Conservation (phyloP, 2,888 invertebrate genomes). For the Drosophila leonis region DNA sequence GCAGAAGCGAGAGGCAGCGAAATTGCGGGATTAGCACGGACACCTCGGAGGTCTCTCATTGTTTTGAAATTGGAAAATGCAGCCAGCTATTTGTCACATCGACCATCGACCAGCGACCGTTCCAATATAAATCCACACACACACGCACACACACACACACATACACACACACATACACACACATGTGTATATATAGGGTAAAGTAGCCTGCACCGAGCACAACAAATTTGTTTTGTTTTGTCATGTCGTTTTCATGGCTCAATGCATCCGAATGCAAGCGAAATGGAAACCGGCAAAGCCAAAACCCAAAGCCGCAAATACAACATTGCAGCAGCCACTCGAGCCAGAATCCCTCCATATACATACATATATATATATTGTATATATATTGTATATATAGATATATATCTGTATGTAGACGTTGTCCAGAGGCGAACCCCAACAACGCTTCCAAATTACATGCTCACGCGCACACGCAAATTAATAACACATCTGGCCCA, state of each 20-base stretch:
- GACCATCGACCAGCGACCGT: constrained; percentile 3
- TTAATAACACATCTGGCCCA: constrained; percentile 84
- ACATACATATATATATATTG: background rate
- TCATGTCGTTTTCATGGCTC: constrained; percentile 82
- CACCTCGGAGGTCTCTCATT: constrained; percentile 64
- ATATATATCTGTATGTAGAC: background rate
- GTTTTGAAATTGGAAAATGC: constrained; percentile 64
- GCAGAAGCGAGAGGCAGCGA: constrained; percentile 21
- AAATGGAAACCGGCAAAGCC: constrained; percentile 65
- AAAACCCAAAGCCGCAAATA: constrained; percentile 43
- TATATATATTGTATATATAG: background rate
- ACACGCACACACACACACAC: constrained; percentile 7
- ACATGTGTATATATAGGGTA: constrained; percentile 2
- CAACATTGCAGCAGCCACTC: constrained; percentile 45
- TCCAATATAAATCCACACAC: constrained; percentile 10
- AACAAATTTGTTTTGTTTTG: constrained; percentile 77
- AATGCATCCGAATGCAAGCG: constrained; percentile 65
- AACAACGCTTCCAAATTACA: constrained; percentile 76
- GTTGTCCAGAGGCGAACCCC: constrained; percentile 10
- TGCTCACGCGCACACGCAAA: constrained; percentile 84
- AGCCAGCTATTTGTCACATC: constrained; percentile 69
- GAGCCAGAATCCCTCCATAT: constrained; percentile 27
- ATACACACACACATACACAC: background rate
- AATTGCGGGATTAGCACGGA: constrained; percentile 79
- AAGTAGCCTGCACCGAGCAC: constrained; percentile 35